Evolutionary conservation across 2,113 vertebrate genomes (phyloP).

Genomic region (Ahaetulla prasina): DNA sequence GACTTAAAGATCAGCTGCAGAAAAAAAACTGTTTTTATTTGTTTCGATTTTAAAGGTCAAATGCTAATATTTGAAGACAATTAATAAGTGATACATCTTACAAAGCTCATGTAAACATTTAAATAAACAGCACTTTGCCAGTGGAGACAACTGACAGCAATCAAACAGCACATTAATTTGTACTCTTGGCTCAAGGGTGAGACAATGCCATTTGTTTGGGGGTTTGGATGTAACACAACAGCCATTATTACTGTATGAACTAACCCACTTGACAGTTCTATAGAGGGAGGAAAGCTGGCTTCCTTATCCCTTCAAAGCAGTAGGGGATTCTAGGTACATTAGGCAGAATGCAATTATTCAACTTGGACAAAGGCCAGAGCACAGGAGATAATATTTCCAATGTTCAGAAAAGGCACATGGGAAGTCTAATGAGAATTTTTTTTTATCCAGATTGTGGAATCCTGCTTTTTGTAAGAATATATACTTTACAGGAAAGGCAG

Average conservation of each 20-base stretch:
- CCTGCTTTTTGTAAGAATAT: slow-evolving; percentile 42
- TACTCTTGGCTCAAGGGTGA: not conserved
- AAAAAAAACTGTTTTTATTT: not conserved
- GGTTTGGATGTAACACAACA: slow-evolving; percentile 21
- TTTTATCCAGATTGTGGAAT: slow-evolving; percentile 36
- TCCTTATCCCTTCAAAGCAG: slow-evolving; percentile 36
- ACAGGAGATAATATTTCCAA: slow-evolving; percentile 47
- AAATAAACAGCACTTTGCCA: not conserved
- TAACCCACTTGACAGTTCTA: slow-evolving; percentile 35
- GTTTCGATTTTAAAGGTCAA: not conserved
- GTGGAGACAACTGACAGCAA: not conserved
- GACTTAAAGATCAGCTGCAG: not conserved
- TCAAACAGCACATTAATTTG: slow-evolving; percentile 28
- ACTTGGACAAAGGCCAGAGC: slow-evolving; percentile 46
- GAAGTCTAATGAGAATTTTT: slow-evolving; percentile 42
- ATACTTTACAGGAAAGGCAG: slow-evolving; percentile 34
- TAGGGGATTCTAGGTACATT: slow-evolving; percentile 48
- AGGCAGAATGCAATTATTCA: slow-evolving; percentile 46
- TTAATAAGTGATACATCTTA: not conserved
- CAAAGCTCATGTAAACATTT: not conserved
- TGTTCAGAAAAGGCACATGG: slow-evolving; percentile 40
- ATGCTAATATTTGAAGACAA: not conserved
- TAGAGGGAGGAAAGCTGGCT: slow-evolving; percentile 27
- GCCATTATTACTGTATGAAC: slow-evolving; percentile 12
- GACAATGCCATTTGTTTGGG: not conserved